A percentile compares a stretch with the other conserved stretches of the same genome.
These are phyloP conservation scores for Dynastes maya DNA, from an alignment of 2,888 invertebrate genomes.

Conservation along the genomic window DNA sequence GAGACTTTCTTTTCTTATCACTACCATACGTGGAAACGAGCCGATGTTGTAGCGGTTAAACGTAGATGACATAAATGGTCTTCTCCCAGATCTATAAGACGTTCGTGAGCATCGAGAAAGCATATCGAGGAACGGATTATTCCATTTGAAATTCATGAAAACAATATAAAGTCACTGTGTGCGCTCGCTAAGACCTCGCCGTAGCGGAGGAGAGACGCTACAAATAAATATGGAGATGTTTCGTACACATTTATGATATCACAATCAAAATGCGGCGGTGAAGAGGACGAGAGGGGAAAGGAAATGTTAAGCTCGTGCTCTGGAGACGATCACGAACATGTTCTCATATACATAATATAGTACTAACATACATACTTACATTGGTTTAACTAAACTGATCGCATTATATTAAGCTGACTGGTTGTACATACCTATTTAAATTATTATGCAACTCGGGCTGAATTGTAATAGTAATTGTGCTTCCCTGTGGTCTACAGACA, in stretches of 20 bases:
- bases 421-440: slow-evolving; percentile 8
- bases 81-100: background rate
- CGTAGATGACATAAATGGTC: slow-evolving; percentile 24
- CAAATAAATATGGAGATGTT: slow-evolving; percentile 30
- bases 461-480: slow-evolving; percentile 27
- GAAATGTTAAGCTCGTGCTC: slow-evolving; percentile 51
- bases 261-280: slow-evolving; percentile 28
- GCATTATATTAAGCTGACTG: slow-evolving; percentile 5
- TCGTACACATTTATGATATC: slow-evolving; percentile 45
- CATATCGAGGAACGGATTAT: slow-evolving; percentile 6
- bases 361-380: slow-evolving; percentile 25
- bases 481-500: slow-evolving; percentile 26
- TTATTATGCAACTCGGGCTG: slow-evolving; percentile 23
- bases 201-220: slow-evolving; percentile 4
- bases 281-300: slow-evolving; percentile 7
- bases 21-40: slow-evolving; percentile 5
- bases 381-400: slow-evolving; percentile 13
- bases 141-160: slow-evolving; percentile 32
- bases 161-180: slow-evolving; percentile 26
- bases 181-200: slow-evolving; percentile 11
- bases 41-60: background rate
- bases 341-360: slow-evolving; percentile 35
- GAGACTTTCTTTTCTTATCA: slow-evolving; percentile 16
- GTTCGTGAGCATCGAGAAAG: background rate
- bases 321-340: slow-evolving; percentile 46